Evolutionary conservation across 2,888 invertebrate genomes (phyloP).

Genomic region (Cheiracanthium punctorium): DNA sequence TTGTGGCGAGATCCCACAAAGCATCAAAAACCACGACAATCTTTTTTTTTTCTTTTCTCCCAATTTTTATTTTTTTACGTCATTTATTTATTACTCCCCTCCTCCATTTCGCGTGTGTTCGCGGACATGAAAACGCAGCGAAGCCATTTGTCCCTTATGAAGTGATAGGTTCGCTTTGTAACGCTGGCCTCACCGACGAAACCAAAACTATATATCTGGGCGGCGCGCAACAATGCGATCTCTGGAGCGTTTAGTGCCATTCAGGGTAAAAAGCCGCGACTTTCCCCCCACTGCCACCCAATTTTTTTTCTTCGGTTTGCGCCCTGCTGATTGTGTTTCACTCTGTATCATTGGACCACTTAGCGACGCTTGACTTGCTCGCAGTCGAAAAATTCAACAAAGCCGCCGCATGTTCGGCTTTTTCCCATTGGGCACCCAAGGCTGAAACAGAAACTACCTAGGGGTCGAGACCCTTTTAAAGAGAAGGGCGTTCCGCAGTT

Average conservation of each 20-base stretch:
- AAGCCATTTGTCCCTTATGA: constrained; percentile 47
- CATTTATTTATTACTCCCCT: not conserved
- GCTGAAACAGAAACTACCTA: not conserved
- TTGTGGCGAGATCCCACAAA: not conserved
- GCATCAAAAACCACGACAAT: not conserved
- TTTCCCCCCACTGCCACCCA: too few relatives aligned
- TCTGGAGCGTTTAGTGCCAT: constrained; percentile 9
- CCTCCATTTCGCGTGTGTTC: constrained; percentile 38
- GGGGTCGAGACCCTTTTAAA: constrained; percentile 8
- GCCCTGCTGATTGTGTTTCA: not conserved
- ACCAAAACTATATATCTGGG: constrained; percentile 64
- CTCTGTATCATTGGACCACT: constrained; percentile 54
- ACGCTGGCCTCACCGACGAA: constrained; percentile 39
- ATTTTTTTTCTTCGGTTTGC: not conserved
- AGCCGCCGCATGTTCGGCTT: not conserved
- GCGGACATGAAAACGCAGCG: not conserved
- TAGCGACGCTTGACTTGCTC: constrained; percentile 65
- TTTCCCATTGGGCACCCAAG: not conserved
- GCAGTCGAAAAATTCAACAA: not conserved
- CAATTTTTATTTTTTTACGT: not conserved
- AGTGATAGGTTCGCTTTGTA: constrained; percentile 44
- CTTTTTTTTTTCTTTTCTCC: not conserved
- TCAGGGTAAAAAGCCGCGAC: constrained; percentile 54
- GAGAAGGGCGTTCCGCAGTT: not conserved
- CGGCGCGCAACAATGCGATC: constrained; percentile 22